phyloP scores from a whole-genome alignment of 1,140 invertebrate species.

The Lordiphosa clarofinis region DNA sequence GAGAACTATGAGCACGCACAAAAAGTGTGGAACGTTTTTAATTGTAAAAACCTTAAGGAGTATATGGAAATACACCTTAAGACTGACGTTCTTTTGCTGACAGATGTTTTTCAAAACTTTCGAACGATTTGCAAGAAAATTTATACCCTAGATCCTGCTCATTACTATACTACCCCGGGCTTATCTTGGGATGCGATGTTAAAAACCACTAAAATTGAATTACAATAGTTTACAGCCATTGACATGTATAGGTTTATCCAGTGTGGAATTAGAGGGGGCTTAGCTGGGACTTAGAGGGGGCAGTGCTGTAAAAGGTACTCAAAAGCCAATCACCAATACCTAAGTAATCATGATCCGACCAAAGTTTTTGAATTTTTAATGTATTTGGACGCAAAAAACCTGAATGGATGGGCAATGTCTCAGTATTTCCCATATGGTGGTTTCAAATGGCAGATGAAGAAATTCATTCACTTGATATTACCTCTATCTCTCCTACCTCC shows the following conservation, averaged over 20 bases:
- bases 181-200: no score
- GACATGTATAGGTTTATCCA: constrained; percentile 80
- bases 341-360: constrained; percentile 75
- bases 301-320: constrained; percentile 74
- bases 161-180: no score
- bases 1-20: constrained; percentile 67
- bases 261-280: no score
- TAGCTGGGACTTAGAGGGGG: constrained; percentile 79
- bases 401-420: neutral
- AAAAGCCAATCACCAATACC: constrained; percentile 80
- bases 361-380: neutral
- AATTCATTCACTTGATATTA: no score
- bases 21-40: constrained; percentile 3
- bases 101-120: no score
- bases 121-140: no score
- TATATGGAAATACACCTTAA: no score
- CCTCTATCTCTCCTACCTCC: no score
- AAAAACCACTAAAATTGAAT: no score
- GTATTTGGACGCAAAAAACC: constrained; percentile 3
- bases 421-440: neutral
- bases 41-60: no score
- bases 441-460: neutral
- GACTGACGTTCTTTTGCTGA: no score
- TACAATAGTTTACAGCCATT: constrained; percentile 80
- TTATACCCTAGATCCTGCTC: no score